These are phyloP conservation scores for Hypolimnas misippus DNA, from an alignment of 2,888 invertebrate species.

Conservation along the genomic window DNA sequence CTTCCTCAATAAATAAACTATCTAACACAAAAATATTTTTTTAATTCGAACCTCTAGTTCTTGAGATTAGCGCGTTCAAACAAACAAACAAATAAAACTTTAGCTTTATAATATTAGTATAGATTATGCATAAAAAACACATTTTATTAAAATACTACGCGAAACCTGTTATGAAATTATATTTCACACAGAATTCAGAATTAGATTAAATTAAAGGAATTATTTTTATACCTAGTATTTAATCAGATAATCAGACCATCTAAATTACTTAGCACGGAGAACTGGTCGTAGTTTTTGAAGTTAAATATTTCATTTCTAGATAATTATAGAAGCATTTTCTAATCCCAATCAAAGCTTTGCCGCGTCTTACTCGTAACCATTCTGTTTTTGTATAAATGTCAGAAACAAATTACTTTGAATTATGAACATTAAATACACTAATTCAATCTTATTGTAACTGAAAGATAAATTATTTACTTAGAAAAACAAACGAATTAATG, in stretches of 20 bases:
- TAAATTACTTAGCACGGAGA: neutral
- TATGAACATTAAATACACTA: conserved; percentile 29
- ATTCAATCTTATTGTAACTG: conserved; percentile 18
- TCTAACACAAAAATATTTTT: no score
- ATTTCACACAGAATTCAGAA: neutral
- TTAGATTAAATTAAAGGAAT: neutral
- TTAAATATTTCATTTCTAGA: conserved; percentile 35
- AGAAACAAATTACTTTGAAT: conserved; percentile 38
- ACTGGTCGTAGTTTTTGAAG: conserved; percentile 21
- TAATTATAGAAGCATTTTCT: conserved; percentile 34
- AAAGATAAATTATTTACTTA: neutral
- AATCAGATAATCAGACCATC: neutral
- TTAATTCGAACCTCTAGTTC: no score
- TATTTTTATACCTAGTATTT: neutral
- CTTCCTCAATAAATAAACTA: no score
- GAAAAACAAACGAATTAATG: no score
- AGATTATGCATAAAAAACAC: no score
- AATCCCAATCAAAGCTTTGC: conserved; percentile 38
- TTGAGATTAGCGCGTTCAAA: no score
- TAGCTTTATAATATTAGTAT: no score
- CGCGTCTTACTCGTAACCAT: conserved; percentile 24
- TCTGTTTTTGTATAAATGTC: conserved; percentile 40
- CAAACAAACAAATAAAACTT: no score
- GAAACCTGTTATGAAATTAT: neutral
- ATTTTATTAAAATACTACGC: neutral